Conservation (phyloP, 2,113 vertebrate genomes). For the Pipra filicauda region DNA sequence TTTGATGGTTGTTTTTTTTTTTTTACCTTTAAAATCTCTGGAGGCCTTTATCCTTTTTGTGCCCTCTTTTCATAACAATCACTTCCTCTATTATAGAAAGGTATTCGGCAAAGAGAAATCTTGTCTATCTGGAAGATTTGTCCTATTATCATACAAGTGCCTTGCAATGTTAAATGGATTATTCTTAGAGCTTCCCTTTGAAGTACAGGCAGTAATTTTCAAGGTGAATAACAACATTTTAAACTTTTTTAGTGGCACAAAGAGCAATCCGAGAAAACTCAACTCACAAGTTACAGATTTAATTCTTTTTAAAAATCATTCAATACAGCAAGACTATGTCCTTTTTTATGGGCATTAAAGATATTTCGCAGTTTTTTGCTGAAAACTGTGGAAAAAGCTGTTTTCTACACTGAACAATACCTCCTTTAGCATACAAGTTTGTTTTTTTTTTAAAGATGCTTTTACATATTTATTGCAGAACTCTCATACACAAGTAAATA, state of each 20-base stretch:
- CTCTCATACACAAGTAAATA: not conserved
- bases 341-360: not conserved
- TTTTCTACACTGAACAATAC: not conserved
- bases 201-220: not conserved
- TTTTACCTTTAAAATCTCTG: not conserved
- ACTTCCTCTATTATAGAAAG: not conserved
- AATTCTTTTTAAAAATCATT: not conserved
- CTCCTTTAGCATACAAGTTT: not conserved
- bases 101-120: not conserved
- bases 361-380: not conserved
- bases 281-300: not conserved
- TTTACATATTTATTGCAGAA: not conserved
- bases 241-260: not conserved
- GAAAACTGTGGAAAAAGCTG: not conserved
- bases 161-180: not conserved
- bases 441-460: not conserved
- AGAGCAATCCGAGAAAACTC: not conserved
- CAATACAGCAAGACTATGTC: not conserved
- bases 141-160: not conserved
- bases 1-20: not conserved
- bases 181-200: not conserved
- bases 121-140: not conserved
- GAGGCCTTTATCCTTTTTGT: not conserved
- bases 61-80: fast-evolving
- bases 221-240: not conserved